Conservation (phyloP, 2,113 vertebrate genomes). For the Corythaixoides concolor region DNA sequence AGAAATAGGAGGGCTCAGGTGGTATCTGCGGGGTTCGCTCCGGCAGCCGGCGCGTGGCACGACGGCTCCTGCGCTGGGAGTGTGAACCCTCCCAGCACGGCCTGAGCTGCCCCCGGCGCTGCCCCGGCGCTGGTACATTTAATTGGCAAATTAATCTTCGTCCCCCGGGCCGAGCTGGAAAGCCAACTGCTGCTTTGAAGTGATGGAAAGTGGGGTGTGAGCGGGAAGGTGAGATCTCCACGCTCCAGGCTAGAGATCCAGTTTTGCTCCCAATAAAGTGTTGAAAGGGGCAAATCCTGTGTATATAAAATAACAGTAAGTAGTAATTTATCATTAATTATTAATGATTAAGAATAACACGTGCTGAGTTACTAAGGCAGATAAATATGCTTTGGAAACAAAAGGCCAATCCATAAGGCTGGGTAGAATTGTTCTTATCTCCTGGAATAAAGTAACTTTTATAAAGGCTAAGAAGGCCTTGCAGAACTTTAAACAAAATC, state of each 20-base stretch:
- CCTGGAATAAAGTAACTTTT: not conserved
- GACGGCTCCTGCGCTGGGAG: not conserved
- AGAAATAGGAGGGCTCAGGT: not conserved
- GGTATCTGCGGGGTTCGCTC: not conserved
- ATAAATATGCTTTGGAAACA: not conserved
- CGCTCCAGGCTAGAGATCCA: fast-evolving
- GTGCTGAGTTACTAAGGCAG: not conserved
- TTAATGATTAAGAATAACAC: not conserved
- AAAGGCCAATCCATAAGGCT: fast-evolving
- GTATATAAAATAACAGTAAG: not conserved
- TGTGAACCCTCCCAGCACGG: not conserved
- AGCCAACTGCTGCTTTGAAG: not conserved
- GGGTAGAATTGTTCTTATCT: not conserved
- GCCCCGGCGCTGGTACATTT: not conserved
- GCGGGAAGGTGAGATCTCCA: not conserved
- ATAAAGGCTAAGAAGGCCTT: not conserved
- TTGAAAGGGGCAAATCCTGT: not conserved
- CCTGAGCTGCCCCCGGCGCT: not conserved
- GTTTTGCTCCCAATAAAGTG: not conserved
- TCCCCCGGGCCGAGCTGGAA: not conserved
- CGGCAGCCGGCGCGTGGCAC: fast-evolving
- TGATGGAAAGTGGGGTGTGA: not conserved
- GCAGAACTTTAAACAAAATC: not conserved
- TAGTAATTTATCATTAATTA: not conserved
- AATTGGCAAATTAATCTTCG: not conserved